Conservation (phyloP, 1,140 invertebrate species). For the Whitmania pigra region DNA sequence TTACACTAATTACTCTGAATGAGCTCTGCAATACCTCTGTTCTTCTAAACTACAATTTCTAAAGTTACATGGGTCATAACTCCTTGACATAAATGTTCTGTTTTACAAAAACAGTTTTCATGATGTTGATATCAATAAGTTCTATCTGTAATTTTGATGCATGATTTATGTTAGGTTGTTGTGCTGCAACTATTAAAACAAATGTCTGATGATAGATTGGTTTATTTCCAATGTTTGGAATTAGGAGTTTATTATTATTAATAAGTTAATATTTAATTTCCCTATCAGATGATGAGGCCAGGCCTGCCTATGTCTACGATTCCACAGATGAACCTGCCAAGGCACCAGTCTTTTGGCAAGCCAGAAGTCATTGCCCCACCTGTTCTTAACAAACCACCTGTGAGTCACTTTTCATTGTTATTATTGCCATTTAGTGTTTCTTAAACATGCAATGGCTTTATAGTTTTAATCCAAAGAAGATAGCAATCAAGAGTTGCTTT, state of each 20-base stretch:
- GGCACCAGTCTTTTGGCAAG: no score
- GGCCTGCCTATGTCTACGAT: not conserved
- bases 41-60: constrained; percentile 8
- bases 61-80: not conserved
- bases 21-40: constrained; percentile 2
- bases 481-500: no score
- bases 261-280: not conserved
- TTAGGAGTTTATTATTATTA: no score
- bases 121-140: constrained; percentile 12
- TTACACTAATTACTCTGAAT: not conserved
- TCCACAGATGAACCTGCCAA: not conserved
- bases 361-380: not conserved
- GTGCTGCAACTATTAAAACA: no score
- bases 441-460: not conserved
- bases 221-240: no score
- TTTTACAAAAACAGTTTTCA: not conserved
- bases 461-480: no score
- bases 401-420: no score
- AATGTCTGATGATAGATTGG: no score
- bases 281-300: constrained; percentile 3
- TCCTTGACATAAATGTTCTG: not conserved
- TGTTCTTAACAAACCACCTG: not conserved
- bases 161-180: not conserved
- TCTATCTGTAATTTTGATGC: no score
- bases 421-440: not conserved